These are phyloP conservation scores for Trialeurodes vaporariorum DNA, from an alignment of 1,140 invertebrate genomes.

Conservation along the genomic window DNA sequence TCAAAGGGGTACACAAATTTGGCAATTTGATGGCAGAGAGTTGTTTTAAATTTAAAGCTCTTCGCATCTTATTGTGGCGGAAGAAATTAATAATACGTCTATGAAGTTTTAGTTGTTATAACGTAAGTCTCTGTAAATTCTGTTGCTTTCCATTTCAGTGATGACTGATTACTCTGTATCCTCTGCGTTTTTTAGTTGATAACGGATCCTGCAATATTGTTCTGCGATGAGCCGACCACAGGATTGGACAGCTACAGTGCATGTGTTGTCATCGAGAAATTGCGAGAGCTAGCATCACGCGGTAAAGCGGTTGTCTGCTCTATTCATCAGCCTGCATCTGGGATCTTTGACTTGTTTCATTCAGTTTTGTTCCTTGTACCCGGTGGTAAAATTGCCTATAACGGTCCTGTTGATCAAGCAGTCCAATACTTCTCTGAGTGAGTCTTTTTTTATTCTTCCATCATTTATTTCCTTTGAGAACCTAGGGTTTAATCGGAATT, in stretches of 20 bases:
- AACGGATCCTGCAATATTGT: slow-evolving; percentile 82
- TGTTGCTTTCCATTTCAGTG: too few species aligned
- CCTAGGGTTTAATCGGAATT: too few species aligned
- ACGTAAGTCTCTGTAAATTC: too few species aligned
- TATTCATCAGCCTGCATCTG: slow-evolving; percentile 78
- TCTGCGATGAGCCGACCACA: slow-evolving; percentile 94
- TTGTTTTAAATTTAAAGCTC: too few species aligned
- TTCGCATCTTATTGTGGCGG: too few species aligned
- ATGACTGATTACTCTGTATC: too few species aligned
- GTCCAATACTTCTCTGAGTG: slow-evolving; percentile 50
- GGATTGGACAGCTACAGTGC: slow-evolving; percentile 73
- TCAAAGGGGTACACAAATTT: too few species aligned
- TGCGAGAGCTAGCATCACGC: slow-evolving; percentile 46
- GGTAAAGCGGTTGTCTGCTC: slow-evolving; percentile 71
- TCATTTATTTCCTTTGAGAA: too few species aligned
- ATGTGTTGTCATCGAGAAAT: slow-evolving; percentile 52
- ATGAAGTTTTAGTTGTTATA: too few species aligned
- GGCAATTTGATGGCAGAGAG: too few species aligned
- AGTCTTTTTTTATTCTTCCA: too few species aligned
- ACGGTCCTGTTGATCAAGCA: slow-evolving; percentile 45
- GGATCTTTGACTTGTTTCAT: slow-evolving; percentile 69
- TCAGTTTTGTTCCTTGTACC: slow-evolving; percentile 60
- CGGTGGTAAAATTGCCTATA: slow-evolving; percentile 65
- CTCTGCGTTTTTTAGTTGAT: slow-evolving; percentile 57
- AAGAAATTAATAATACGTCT: too few species aligned